A percentile compares a stretch with the other conserved stretches of the same genome.
These are phyloP conservation scores for Acanthurus tractus DNA, from an alignment of 2,797 vertebrate genomes.

Conservation along the genomic window DNA sequence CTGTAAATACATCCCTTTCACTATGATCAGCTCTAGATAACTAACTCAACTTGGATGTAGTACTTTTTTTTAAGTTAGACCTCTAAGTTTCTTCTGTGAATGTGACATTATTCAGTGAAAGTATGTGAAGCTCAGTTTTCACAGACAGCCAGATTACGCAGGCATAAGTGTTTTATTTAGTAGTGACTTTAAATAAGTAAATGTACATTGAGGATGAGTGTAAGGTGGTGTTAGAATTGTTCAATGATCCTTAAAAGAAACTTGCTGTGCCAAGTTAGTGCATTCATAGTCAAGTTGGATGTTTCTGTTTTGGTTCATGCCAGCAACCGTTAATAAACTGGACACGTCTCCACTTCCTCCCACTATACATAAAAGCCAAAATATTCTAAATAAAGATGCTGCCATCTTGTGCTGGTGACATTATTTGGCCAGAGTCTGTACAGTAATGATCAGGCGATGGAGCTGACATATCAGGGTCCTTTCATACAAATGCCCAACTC, in stretches of 20 bases:
- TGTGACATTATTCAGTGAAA: conserved; percentile 5
- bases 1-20: conserved; percentile 7
- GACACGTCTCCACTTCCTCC: too few species aligned
- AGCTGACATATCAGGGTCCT: too few species aligned
- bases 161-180: not conserved
- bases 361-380: too few species aligned
- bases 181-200: not conserved
- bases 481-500: too few species aligned
- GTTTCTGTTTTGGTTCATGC: not conserved
- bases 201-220: not conserved
- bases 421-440: too few species aligned
- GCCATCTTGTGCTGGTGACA: too few species aligned
- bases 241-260: not conserved
- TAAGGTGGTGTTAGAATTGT: not conserved
- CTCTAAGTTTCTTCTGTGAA: not conserved
- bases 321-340: too few species aligned
- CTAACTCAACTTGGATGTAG: not conserved
- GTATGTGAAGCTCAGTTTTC: not conserved
- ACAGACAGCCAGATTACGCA: not conserved
- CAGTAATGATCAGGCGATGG: too few species aligned
- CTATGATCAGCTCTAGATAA: too few species aligned
- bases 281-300: not conserved
- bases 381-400: too few species aligned
- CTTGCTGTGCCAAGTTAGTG: not conserved
- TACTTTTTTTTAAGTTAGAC: conserved; percentile 14